Conservation (phyloP, 37 sponge, comb jelly and placozoan genomes). For the Agelas oroides region DNA sequence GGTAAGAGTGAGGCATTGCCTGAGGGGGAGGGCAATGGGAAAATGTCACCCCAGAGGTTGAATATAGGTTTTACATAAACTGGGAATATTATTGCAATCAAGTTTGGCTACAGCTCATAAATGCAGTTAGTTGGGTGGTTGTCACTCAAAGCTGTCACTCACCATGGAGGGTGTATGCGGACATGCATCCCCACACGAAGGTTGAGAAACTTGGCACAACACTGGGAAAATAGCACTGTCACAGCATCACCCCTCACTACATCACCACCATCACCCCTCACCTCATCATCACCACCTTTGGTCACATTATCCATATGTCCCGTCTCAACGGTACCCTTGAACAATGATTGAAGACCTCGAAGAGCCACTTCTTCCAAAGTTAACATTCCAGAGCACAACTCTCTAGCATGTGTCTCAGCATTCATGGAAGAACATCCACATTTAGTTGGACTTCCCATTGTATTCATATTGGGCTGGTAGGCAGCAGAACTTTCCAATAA, state of each 20-base stretch:
- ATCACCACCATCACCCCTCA: background rate
- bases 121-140: too few relatives aligned
- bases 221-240: constrained; percentile 34
- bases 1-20: constrained; percentile 3
- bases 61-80: too few relatives aligned
- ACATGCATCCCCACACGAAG: constrained; percentile 18
- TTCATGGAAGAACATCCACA: too few relatives aligned
- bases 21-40: background rate
- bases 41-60: too few relatives aligned
- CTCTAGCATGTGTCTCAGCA: background rate
- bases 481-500: too few relatives aligned
- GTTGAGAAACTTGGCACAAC: constrained; percentile 36
- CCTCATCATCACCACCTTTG: background rate
- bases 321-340: background rate
- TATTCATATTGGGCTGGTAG: too few relatives aligned
- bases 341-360: too few relatives aligned
- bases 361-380: background rate
- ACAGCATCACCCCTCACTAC: background rate
- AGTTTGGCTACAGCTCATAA: too few relatives aligned
- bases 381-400: background rate
- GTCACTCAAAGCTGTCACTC: background rate
- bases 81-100: too few relatives aligned
- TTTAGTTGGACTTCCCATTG: too few relatives aligned
- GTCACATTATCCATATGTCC: background rate
- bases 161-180: constrained; percentile 65